Conservation (phyloP, 2,797 vertebrate genomes). For the Gymnocypris eckloni region DNA sequence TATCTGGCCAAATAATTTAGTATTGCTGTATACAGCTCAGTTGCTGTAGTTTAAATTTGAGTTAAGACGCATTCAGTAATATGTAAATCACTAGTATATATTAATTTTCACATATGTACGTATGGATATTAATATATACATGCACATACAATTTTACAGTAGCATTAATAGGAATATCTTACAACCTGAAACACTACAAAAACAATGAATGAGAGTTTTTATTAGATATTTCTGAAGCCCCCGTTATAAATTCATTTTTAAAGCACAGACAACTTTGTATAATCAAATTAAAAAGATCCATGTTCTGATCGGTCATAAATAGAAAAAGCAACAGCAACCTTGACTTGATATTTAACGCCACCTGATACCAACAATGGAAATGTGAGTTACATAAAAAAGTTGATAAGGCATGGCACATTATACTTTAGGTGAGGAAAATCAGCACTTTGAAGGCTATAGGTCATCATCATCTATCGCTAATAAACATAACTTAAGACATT, state of each 20-base stretch:
- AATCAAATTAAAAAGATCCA: constrained; percentile 26
- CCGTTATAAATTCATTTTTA: constrained; percentile 38
- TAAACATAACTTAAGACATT: constrained; percentile 31
- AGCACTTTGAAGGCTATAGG: not conserved
- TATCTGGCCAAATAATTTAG: not conserved
- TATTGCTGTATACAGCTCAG: not conserved
- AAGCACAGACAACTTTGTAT: constrained; percentile 33
- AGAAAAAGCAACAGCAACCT: constrained; percentile 27
- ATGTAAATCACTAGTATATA: not conserved
- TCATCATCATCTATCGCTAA: not conserved
- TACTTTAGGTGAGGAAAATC: constrained; percentile 16
- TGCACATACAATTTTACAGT: not conserved
- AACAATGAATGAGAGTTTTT: not conserved
- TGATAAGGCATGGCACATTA: constrained; percentile 55
- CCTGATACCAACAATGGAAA: constrained; percentile 3
- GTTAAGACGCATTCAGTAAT: not conserved
- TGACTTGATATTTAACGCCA: constrained; percentile 34
- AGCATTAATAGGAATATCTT: not conserved
- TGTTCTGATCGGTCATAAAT: constrained; percentile 19
- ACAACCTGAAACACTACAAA: not conserved
- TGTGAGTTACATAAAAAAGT: constrained; percentile 52
- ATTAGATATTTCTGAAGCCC: constrained; percentile 4
- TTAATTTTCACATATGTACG: not conserved
- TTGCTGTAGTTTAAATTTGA: not conserved
- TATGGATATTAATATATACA: too few relatives aligned